phyloP scores from a whole-genome alignment of 2,113 vertebrate species.

The Nerophis ophidion region DNA sequence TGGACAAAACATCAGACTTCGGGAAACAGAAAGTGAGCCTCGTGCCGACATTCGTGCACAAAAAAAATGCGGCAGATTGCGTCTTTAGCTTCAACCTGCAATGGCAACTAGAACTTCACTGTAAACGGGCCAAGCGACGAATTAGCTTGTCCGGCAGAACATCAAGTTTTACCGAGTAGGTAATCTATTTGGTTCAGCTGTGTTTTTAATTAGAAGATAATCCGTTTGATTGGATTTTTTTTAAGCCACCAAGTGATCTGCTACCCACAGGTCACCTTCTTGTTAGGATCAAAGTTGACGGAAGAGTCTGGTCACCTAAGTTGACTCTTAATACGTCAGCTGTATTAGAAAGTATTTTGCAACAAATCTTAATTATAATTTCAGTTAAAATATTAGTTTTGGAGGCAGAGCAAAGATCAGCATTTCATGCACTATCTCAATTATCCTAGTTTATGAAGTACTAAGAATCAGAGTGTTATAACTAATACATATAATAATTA shows the following conservation, averaged over 20 bases:
- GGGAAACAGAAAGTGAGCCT: neutral
- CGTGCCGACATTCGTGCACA: too few relatives aligned
- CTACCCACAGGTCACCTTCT: conserved; percentile 10
- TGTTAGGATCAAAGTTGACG: neutral
- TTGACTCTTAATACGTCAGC: neutral
- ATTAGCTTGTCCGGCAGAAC: conserved; percentile 11
- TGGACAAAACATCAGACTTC: neutral
- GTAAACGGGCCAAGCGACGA: conserved; percentile 3
- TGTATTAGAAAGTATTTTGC: too few relatives aligned
- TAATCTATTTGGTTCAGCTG: conserved; percentile 12
- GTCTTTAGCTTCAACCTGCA: too few relatives aligned
- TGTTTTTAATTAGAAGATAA: conserved; percentile 20
- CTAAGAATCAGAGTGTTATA: too few relatives aligned
- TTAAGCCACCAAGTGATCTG: conserved; percentile 7
- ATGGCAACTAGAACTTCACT: neutral
- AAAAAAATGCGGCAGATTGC: too few relatives aligned
- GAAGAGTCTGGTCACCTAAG: neutral
- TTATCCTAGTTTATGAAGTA: too few relatives aligned
- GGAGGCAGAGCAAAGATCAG: too few relatives aligned
- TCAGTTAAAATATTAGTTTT: too few relatives aligned
- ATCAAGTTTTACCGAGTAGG: conserved; percentile 13
- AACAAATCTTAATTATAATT: too few relatives aligned
- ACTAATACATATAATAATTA: too few relatives aligned
- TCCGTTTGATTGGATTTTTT: conserved; percentile 2
- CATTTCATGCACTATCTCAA: too few relatives aligned